These are phyloP conservation scores for Sinocyclocheilus maitianheensis DNA, from an alignment of 2,113 vertebrate genomes.

Conservation along the genomic window DNA sequence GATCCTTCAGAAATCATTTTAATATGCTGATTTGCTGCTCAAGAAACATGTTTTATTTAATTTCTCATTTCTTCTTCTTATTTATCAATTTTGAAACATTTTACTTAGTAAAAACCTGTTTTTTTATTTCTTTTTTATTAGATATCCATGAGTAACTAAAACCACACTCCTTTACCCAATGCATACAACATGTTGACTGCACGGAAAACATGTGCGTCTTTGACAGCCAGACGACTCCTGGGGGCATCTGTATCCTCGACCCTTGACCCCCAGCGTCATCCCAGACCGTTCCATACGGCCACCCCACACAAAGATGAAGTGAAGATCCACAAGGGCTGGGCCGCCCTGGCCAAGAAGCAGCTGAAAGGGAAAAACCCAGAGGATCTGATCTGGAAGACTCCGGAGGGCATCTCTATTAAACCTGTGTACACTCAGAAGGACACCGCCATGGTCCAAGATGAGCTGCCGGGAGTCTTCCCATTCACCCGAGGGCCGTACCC, in stretches of 20 bases:
- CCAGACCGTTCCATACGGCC: slow-evolving; percentile 60
- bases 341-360: slow-evolving; percentile 86
- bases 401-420: slow-evolving; percentile 91
- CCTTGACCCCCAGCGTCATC: background rate
- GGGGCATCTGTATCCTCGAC: slow-evolving; percentile 46
- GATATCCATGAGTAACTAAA: slow-evolving; percentile 65
- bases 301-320: slow-evolving; percentile 62
- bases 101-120: background rate
- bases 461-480: slow-evolving; percentile 90
- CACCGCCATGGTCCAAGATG: slow-evolving; percentile 77
- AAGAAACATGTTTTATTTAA: no score
- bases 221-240: slow-evolving; percentile 63
- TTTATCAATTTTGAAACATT: no score
- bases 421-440: slow-evolving; percentile 89
- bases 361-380: slow-evolving; percentile 95
- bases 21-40: no score
- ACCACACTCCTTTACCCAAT: background rate
- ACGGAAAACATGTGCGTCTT: slow-evolving; percentile 64
- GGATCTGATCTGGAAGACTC: slow-evolving; percentile 91
- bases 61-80: no score
- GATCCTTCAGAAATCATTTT: no score
- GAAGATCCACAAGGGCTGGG: slow-evolving; percentile 85
- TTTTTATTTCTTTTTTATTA: slow-evolving; percentile 33
- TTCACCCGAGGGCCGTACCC: slow-evolving; percentile 95
- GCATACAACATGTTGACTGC: slow-evolving; percentile 73